These are phyloP conservation scores for Cosmia trapezina DNA, from an alignment of 2,888 invertebrate genomes.

Conservation along the genomic window DNA sequence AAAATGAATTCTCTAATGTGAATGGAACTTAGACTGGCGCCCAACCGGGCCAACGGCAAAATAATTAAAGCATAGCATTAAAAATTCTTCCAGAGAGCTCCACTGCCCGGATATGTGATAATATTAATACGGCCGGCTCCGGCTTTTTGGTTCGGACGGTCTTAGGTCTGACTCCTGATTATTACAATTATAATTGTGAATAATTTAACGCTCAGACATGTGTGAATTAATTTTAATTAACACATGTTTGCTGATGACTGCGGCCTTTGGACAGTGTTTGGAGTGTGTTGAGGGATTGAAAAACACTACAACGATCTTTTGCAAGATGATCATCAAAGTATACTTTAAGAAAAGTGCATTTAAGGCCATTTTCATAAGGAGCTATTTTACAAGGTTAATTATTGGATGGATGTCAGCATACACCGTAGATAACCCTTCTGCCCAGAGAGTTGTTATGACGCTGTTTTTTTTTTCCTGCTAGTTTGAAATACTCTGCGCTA, in stretches of 20 bases:
- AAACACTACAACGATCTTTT: neutral
- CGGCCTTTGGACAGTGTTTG: conserved; percentile 25
- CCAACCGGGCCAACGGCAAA: conserved; percentile 82
- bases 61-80: conserved; percentile 90
- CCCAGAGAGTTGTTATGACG: neutral
- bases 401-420: neutral
- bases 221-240: conserved; percentile 68
- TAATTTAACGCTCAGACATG: conserved; percentile 66
- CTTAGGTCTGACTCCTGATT: conserved; percentile 66
- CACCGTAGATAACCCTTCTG: neutral
- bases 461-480: neutral
- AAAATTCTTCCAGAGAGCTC: conserved; percentile 89
- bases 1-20: conserved; percentile 90
- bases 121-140: conserved; percentile 84
- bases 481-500: neutral
- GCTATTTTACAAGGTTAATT: neutral
- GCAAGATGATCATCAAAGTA: neutral
- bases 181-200: conserved; percentile 69
- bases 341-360: neutral
- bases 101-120: conserved; percentile 88
- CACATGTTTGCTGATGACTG: conserved; percentile 58
- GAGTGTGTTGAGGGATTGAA: neutral
- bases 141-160: conserved; percentile 72
- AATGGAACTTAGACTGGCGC: conserved; percentile 86
- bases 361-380: neutral